Conservation (phyloP, 2,113 vertebrate genomes). For the Manacus vitellinus region DNA sequence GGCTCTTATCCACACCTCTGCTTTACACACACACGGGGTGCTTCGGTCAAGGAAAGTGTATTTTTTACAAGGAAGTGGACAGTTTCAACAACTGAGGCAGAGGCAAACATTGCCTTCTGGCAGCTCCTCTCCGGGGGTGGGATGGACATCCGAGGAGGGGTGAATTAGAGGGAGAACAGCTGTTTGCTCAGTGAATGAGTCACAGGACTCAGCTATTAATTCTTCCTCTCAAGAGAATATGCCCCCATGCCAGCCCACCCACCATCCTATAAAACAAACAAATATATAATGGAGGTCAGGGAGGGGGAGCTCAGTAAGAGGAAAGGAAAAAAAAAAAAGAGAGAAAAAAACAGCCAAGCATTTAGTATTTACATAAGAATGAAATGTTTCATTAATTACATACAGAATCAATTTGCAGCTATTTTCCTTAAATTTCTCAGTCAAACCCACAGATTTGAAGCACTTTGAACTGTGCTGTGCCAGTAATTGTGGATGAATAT, state of each 20-base stretch:
- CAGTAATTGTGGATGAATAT: conserved; percentile 82
- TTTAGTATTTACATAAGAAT: conserved; percentile 64
- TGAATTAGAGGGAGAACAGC: conserved; percentile 41
- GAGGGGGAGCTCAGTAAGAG: neutral
- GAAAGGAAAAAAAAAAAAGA: neutral
- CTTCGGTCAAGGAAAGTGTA: accelerated
- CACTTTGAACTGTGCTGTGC: conserved; percentile 77
- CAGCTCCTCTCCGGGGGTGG: neutral
- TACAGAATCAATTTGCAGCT: conserved; percentile 70
- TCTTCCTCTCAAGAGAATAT: conserved; percentile 25
- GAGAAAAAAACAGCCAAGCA: neutral
- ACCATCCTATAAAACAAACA: conserved; percentile 36
- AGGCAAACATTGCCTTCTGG: neutral
- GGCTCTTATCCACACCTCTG: accelerated
- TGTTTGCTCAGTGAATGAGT: conserved; percentile 27
- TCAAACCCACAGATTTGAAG: conserved; percentile 70
- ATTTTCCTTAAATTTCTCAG: conserved; percentile 72
- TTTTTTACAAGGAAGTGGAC: neutral
- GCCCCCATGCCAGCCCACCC: conserved; percentile 43
- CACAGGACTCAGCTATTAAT: conserved; percentile 36
- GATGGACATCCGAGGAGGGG: conserved; percentile 33
- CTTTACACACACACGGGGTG: accelerated
- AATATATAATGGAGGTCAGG: conserved; percentile 3
- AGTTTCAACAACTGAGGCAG: neutral
- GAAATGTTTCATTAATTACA: conserved; percentile 68